A percentile compares a stretch with the other conserved stretches of the same genome.
Evolutionary conservation across 2,797 vertebrate species (phyloP).

Genomic region (Lutra lutra): DNA sequence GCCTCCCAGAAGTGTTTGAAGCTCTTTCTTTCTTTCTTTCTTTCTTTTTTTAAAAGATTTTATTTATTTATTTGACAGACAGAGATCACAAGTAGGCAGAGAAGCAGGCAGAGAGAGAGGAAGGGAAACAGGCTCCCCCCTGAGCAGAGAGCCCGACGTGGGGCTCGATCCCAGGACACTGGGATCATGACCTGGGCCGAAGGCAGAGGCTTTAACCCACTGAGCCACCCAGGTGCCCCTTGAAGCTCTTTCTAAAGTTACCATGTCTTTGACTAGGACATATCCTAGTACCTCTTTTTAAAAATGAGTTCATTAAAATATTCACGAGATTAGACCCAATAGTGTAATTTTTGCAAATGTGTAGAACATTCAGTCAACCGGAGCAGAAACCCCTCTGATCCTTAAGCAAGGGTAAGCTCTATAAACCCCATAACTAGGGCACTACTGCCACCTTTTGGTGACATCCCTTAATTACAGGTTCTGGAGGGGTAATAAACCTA

Average conservation of each 20-base stretch:
- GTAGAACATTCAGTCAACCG: not conserved
- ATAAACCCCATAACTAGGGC: not conserved
- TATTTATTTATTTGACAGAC: no score
- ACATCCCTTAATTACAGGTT: conserved; percentile 14
- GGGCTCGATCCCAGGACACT: no score
- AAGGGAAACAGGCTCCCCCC: no score
- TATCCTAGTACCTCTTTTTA: not conserved
- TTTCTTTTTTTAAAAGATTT: no score
- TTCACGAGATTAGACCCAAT: not conserved
- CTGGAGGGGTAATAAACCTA: not conserved
- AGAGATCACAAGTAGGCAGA: no score
- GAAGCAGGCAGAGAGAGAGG: no score
- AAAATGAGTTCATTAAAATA: not conserved
- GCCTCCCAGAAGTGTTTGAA: not conserved
- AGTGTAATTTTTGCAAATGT: not conserved
- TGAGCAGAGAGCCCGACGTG: no score
- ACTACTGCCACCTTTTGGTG: not conserved
- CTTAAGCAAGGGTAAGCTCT: not conserved
- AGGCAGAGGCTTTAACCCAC: no score
- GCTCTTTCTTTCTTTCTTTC: not conserved
- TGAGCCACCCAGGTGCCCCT: no score
- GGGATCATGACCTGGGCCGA: no score
- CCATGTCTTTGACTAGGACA: not conserved
- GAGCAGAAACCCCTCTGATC: not conserved
- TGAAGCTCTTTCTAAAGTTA: not conserved